Evolutionary conservation across 2,113 vertebrate genomes (phyloP), one percentile per base, ranked within the genome.

Genomic region (Sturnus vulgaris): DNA sequence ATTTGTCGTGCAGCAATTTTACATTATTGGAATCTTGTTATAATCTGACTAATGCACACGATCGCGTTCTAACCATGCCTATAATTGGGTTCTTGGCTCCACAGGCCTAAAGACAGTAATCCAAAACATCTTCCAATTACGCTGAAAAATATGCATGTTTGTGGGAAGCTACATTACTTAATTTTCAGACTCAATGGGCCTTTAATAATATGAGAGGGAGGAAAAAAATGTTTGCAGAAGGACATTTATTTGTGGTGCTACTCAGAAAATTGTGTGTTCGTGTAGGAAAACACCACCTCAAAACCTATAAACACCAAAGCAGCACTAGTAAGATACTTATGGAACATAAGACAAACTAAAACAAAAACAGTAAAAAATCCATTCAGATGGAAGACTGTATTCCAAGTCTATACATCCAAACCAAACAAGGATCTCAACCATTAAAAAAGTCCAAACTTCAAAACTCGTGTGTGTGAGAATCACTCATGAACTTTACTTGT

Each of bases 1-100:
- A 95, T 92, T 93, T 91, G 73, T 93, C 1, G 7, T 40, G 53
- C 69, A 50, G 82, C 61, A 85, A 82, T 92, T 95, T 80, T 52
- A 73, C 64, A 42, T 76, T 90, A 96, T 47, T 91, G 75, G 59
- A 91, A 85, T 82, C 93, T 88, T 86, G 87, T 90, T 91, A 70
- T 64, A 86, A 96, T 88, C 92, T 86, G 60, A 86, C 66, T 91
- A 92, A 92, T 19, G 35, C 75, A 87, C 2, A 20, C 68, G 23
- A 57, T 78, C 7, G 1, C 24, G 11, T 95, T 90, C 94, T 84
- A 95, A 90, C 77, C 92, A 47, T 71, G 92, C 25, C 90, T 86
- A 27, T 89, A 82, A 93, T 94, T 91, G 94, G 68, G 59, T 90
- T 88, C 88, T 83, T 82, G 78, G 84, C 90, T 83, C 21, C 77